A percentile compares a stretch with the other conserved stretches of the same genome.
Evolutionary conservation across 2,888 invertebrate species (phyloP).

Genomic region (Dynastes grantii): DNA sequence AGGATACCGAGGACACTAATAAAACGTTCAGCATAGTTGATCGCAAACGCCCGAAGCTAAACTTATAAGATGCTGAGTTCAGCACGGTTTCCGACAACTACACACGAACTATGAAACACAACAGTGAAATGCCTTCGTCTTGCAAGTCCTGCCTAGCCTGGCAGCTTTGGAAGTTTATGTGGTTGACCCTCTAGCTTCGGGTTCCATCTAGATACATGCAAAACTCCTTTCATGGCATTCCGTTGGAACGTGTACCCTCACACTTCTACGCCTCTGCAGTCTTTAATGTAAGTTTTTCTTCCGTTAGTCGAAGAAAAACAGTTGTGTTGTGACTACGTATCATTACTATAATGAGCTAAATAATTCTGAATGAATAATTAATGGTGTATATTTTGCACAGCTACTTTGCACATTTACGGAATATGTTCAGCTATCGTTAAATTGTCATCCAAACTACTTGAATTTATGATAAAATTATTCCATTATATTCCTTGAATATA

Average conservation of each 20-base stretch:
- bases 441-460: too few relatives aligned
- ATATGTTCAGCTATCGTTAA: too few relatives aligned
- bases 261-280: conserved; percentile 7
- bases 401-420: too few relatives aligned
- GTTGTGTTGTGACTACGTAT: not conserved
- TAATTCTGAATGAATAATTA: too few relatives aligned
- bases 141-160: conserved; percentile 66
- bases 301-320: not conserved
- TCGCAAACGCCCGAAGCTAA: conserved; percentile 62
- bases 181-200: conserved; percentile 70
- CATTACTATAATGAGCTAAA: too few relatives aligned
- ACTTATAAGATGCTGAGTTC: conserved; percentile 67
- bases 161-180: conserved; percentile 70
- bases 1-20: conserved; percentile 64
- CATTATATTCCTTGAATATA: too few relatives aligned
- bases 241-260: conserved; percentile 50
- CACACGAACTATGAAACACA: conserved; percentile 49
- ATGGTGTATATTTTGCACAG: too few relatives aligned
- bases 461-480: too few relatives aligned
- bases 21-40: conserved; percentile 71
- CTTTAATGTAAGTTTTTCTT: conserved; percentile 5
- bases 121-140: conserved; percentile 66
- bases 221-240: conserved; percentile 64
- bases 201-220: conserved; percentile 66
- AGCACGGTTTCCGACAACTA: conserved; percentile 60